Conservation (phyloP, 2,113 vertebrate species). For the Larimichthys polyactis region DNA sequence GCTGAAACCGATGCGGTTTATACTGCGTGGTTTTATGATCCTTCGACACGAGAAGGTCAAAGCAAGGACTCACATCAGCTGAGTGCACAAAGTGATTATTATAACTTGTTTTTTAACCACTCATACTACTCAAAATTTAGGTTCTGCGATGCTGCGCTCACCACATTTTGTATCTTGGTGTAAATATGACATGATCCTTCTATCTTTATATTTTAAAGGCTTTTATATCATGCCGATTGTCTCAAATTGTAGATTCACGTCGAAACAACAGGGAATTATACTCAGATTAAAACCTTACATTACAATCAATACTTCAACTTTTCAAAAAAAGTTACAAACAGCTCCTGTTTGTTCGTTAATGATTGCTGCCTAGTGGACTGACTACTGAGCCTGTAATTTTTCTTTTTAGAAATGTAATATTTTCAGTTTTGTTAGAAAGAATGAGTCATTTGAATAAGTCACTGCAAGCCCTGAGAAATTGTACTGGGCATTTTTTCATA, state of each 20-base stretch:
- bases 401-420: not conserved
- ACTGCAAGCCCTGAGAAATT: not conserved
- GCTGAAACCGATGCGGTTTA: slow-evolving; percentile 42
- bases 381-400: not conserved
- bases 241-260: not conserved
- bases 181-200: not conserved
- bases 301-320: too few species aligned
- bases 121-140: not conserved
- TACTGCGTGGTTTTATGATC: slow-evolving; percentile 50
- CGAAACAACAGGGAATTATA: not conserved
- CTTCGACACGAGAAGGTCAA: slow-evolving; percentile 37
- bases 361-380: not conserved
- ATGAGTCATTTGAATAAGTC: not conserved
- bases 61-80: slow-evolving; percentile 11
- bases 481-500: not conserved
- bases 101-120: not conserved
- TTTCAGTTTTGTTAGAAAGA: not conserved
- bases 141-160: not conserved
- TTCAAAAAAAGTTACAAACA: not conserved
- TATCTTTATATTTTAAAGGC: not conserved
- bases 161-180: not conserved
- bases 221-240: not conserved
- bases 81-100: slow-evolving; percentile 1
- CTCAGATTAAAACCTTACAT: not conserved
- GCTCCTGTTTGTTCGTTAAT: not conserved